phyloP scores from a whole-genome alignment of 1,140 invertebrate genomes.

The Drosophila triauraria region DNA sequence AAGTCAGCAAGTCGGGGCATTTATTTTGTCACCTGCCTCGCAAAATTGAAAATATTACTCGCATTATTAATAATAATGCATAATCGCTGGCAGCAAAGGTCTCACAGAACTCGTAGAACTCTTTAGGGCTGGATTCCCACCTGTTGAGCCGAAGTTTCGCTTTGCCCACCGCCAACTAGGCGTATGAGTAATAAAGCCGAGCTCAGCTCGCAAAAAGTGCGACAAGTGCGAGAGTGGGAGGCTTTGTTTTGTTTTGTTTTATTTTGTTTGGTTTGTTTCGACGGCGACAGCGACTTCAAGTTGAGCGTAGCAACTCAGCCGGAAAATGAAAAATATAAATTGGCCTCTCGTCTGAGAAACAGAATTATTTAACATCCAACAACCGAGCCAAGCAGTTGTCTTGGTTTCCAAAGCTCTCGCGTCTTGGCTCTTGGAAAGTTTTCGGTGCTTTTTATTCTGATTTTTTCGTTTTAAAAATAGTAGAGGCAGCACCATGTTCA shows the following conservation, averaged over 20 bases:
- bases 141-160: constrained; percentile 27
- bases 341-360: constrained; percentile 77
- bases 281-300: constrained; percentile 48
- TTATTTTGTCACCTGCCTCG: constrained; percentile 77
- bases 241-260: constrained; percentile 57
- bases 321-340: constrained; percentile 85
- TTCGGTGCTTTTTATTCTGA: constrained; percentile 23
- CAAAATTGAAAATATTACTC: constrained; percentile 52
- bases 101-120: constrained; percentile 31
- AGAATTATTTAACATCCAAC: constrained; percentile 81
- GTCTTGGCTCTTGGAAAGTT: background rate
- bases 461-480: constrained; percentile 32
- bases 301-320: constrained; percentile 79
- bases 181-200: constrained; percentile 79
- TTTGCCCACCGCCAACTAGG: constrained; percentile 34
- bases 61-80: constrained; percentile 68
- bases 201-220: constrained; percentile 57
- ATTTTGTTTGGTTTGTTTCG: constrained; percentile 70
- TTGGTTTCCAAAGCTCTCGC: constrained; percentile 33
- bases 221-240: constrained; percentile 60
- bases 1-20: constrained; percentile 64
- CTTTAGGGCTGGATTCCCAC: constrained; percentile 56
- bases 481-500: constrained; percentile 13
- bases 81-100: constrained; percentile 60
- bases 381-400: constrained; percentile 66